Evolutionary conservation across 2,113 vertebrate genomes (phyloP).

Genomic region (Perca flavescens): DNA sequence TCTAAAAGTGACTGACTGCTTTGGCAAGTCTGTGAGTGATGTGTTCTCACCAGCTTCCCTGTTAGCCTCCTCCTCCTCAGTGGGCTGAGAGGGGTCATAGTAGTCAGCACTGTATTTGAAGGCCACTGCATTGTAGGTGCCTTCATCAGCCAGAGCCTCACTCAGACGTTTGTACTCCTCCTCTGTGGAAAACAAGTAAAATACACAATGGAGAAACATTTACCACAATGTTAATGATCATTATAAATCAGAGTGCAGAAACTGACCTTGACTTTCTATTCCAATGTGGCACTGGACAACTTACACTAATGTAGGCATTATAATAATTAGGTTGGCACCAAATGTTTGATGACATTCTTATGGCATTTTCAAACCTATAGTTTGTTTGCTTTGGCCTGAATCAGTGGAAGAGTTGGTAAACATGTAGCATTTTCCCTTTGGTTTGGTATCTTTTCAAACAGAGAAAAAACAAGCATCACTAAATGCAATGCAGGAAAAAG

Average conservation of each 20-base stretch:
- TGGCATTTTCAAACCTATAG: not conserved
- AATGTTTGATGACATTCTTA: not conserved
- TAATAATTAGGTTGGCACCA: not conserved
- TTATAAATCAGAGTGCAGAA: not conserved
- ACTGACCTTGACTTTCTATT: not conserved
- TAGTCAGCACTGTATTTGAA: constrained; percentile 97
- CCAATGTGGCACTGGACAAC: not conserved
- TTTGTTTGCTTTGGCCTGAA: not conserved
- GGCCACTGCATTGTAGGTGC: constrained; percentile 93
- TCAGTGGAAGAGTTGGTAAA: not conserved
- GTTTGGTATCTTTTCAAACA: not conserved
- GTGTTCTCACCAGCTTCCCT: constrained; percentile 86
- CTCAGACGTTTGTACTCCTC: constrained; percentile 99
- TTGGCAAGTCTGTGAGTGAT: not conserved
- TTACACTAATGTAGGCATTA: not conserved
- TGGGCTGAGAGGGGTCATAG: constrained; percentile 98
- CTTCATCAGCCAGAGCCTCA: constrained; percentile 96
- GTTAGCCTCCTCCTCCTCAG: constrained; percentile 93
- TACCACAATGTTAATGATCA: not conserved
- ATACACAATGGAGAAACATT: not conserved
- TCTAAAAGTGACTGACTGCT: not conserved
- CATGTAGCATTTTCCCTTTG: not conserved
- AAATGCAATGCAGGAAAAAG: not conserved
- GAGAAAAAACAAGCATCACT: not conserved
- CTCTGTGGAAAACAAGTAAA: constrained; percentile 83